Evolutionary conservation across 2,888 invertebrate genomes (phyloP).

Genomic region (Orthosia incerta): DNA sequence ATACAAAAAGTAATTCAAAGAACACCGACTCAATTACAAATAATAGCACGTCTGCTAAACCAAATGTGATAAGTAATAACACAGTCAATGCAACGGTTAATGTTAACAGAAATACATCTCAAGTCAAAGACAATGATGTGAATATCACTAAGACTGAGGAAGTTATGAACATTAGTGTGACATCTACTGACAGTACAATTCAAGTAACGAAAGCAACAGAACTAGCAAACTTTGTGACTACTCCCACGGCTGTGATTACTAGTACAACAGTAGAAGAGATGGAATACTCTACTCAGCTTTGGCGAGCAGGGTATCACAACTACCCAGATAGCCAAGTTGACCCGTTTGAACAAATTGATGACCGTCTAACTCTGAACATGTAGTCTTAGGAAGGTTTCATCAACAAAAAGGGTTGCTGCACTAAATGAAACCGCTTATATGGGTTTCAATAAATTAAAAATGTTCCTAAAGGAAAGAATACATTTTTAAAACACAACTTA

Average conservation of each 20-base stretch:
- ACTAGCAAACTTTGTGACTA: background rate
- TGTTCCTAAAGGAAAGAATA: too few relatives aligned
- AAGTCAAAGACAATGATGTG: background rate
- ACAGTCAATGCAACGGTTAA: background rate
- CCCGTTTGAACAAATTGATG: background rate
- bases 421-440: background rate
- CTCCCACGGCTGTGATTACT: background rate
- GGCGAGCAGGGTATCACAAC: background rate
- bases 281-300: background rate
- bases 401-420: background rate
- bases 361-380: background rate
- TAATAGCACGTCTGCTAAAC: background rate
- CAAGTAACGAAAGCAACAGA: background rate
- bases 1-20: background rate
- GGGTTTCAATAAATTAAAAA: background rate
- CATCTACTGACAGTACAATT: background rate
- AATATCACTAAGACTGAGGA: background rate
- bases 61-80: background rate
- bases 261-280: background rate
- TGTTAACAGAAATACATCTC: background rate
- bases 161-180: background rate
- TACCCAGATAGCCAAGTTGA: background rate
- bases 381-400: background rate
- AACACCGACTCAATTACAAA: background rate
- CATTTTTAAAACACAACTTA: too few relatives aligned